Evolutionary conservation across 2,888 invertebrate genomes (phyloP).

Genomic region (Incurvaria masculella): DNA sequence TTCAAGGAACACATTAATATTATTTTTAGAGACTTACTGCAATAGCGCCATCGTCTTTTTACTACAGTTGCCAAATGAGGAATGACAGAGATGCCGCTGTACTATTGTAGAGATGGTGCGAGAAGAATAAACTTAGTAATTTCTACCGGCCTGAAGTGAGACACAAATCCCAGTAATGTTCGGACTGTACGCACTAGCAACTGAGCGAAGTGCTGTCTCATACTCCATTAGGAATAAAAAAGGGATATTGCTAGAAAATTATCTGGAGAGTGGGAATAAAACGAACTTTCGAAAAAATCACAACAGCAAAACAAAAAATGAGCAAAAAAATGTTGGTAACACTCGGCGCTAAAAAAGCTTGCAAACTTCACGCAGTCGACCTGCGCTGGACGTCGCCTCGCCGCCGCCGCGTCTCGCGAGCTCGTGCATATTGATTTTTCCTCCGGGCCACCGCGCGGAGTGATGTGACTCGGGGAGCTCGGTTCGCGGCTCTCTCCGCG

Average conservation of each 20-base stretch:
- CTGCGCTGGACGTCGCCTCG: constrained; percentile 61
- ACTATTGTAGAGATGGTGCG: too few relatives aligned
- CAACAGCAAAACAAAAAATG: constrained; percentile 56
- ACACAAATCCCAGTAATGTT: constrained; percentile 32
- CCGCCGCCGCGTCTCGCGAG: constrained; percentile 51
- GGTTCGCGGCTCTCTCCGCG: constrained; percentile 37
- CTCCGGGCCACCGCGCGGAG: constrained; percentile 1
- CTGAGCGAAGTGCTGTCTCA: neutral
- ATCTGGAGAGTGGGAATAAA: constrained; percentile 1
- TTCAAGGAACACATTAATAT: neutral
- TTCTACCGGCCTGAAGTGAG: constrained; percentile 36
- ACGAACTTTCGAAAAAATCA: constrained; percentile 42
- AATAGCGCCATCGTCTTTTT: neutral
- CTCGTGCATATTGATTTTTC: constrained; percentile 60
- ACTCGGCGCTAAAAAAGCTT: constrained; percentile 60
- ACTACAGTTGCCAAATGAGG: too few relatives aligned
- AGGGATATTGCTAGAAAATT: neutral
- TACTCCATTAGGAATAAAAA: neutral
- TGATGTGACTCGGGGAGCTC: constrained; percentile 20
- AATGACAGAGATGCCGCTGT: neutral
- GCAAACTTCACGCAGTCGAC: constrained; percentile 59
- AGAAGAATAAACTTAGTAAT: constrained; percentile 19
- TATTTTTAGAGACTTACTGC: neutral
- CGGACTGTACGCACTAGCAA: neutral
- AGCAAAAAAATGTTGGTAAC: constrained; percentile 58